A percentile compares a stretch with the other conserved stretches of the same genome.
Evolutionary conservation across 2,888 invertebrate species (phyloP).

Genomic region (Coleophora deauratella): DNA sequence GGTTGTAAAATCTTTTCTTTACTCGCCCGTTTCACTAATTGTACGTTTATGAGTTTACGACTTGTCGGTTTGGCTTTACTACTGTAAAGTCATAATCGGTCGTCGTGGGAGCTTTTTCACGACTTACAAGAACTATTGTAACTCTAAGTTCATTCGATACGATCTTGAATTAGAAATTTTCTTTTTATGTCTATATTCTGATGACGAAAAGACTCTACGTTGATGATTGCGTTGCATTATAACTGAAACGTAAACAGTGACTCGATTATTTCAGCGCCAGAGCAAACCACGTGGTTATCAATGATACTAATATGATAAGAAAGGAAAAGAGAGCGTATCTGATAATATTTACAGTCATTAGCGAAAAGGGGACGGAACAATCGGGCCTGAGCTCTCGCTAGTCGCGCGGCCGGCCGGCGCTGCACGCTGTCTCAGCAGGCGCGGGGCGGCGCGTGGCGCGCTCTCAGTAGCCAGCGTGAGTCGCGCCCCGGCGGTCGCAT

Average conservation of each 20-base stretch:
- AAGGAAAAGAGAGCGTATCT: conserved; percentile 65
- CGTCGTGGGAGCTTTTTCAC: conserved; percentile 47
- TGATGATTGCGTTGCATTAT: too few relatives aligned
- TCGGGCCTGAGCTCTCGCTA: conserved; percentile 49
- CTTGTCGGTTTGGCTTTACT: conserved; percentile 66
- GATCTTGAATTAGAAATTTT: too few relatives aligned
- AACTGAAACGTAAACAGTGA: too few relatives aligned
- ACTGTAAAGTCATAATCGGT: conserved; percentile 54
- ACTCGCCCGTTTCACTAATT: conserved; percentile 72
- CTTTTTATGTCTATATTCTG: too few relatives aligned
- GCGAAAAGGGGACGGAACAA: conserved; percentile 74
- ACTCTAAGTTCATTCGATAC: too few relatives aligned
- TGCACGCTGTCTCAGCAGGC: too few relatives aligned
- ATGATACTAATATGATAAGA: conserved; percentile 51
- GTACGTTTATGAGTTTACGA: conserved; percentile 74
- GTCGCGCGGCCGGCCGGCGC: conserved; percentile 74
- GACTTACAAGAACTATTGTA: neutral
- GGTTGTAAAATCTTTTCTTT: conserved; percentile 75
- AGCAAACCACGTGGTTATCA: conserved; percentile 46
- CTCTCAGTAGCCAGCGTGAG: conserved; percentile 78
- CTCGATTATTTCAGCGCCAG: neutral
- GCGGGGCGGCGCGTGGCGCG: conserved; percentile 65
- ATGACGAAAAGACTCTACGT: too few relatives aligned
- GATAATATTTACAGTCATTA: conserved; percentile 73
- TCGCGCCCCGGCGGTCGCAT: conserved; percentile 76